Percentiles rank a stretch among this genome's conserved stretches.
Conservation (phyloP, 2,888 invertebrate genomes). For the Andrena minutula region DNA sequence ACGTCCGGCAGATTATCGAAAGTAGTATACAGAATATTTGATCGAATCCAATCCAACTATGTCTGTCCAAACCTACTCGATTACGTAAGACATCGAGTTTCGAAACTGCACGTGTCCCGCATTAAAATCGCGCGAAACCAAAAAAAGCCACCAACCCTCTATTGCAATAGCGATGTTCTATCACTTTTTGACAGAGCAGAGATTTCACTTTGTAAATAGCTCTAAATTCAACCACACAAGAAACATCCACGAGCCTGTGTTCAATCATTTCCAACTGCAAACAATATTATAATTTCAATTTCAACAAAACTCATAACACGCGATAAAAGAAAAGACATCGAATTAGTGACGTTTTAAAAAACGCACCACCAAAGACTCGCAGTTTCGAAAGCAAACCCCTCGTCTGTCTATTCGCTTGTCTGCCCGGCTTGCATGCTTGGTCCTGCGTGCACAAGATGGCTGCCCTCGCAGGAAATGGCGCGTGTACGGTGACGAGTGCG, state of each 20-base stretch:
- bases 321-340: neutral
- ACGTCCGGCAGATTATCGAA: conserved; percentile 63
- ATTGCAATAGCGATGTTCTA: neutral
- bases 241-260: neutral
- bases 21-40: conserved; percentile 65
- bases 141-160: neutral
- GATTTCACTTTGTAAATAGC: conserved; percentile 28
- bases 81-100: conserved; percentile 43
- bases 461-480: conserved; percentile 42
- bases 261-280: neutral
- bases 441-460: conserved; percentile 46
- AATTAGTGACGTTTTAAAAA: neutral
- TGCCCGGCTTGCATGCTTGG: conserved; percentile 69
- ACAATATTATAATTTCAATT: neutral
- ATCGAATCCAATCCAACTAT: conserved; percentile 60
- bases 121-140: neutral
- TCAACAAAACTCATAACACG: neutral
- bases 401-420: conserved; percentile 75
- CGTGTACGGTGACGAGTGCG: conserved; percentile 40
- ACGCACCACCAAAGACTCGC: conserved; percentile 28
- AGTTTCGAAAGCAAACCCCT: conserved; percentile 54
- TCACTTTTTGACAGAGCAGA: neutral
- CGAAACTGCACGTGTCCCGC: conserved; percentile 47
- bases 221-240: neutral
- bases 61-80: conserved; percentile 66